phyloP scores from a whole-genome alignment of 2,797 vertebrate species.

The Pantherophis vulpinus region DNA sequence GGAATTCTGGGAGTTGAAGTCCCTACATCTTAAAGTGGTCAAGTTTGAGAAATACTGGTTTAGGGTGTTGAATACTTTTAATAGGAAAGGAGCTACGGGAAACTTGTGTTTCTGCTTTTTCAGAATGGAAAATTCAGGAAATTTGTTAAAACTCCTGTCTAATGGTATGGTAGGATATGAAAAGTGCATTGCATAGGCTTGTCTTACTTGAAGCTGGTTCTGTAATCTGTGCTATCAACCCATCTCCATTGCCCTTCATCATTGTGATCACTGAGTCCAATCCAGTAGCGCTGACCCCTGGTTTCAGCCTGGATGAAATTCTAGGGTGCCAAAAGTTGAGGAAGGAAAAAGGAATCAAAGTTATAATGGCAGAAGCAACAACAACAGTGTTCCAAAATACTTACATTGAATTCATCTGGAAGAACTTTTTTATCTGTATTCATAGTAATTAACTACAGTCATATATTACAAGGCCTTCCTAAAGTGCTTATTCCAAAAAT shows the following conservation, averaged over 20 bases:
- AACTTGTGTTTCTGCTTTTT: not conserved
- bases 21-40: not conserved
- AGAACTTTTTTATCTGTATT: not conserved
- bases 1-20: not conserved
- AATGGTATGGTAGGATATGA: not conserved
- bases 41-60: not conserved
- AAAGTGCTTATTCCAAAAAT: not conserved
- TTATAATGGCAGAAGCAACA: not conserved
- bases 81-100: not conserved
- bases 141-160: not conserved
- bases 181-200: not conserved
- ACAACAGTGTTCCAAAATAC: not conserved
- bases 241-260: conserved; percentile 54
- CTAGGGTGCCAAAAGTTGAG: conserved; percentile 24
- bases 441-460: not conserved
- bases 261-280: conserved; percentile 46
- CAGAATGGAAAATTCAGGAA: not conserved
- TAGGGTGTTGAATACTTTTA: not conserved
- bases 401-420: not conserved
- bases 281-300: conserved; percentile 38
- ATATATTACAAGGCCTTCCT: not conserved
- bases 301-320: conserved; percentile 44
- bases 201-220: conserved; percentile 47
- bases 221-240: conserved; percentile 50
- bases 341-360: not conserved